Base-by-base conservation (phyloP, 1,140 invertebrate species). In the Pseudomyrmex gracilis region DNA sequence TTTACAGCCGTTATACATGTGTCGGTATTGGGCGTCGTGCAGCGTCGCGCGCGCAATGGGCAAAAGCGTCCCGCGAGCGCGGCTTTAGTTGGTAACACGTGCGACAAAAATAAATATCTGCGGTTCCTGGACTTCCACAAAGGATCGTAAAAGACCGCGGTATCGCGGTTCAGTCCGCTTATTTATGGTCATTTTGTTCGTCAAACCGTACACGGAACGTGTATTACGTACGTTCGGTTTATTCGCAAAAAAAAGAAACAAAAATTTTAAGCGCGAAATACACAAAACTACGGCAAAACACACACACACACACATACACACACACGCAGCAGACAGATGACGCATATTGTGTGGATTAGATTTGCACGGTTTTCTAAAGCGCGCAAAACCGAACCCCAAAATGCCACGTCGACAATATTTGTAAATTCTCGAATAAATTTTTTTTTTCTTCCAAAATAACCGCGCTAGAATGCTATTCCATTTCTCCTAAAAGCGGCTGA, bases 401-500 rank as follows among this genome's bases (percentile, higher is more conserved):
- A 45, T 3, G 22, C 45, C 1, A 4, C 1, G 13, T 34, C 34
- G 3, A 45, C 55, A 78, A 78, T 57, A 57, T 63, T 76, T 60
- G 4, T 43, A 67, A 67, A 57, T 67, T 70, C 15, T 13, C 13
- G 49, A 17, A 55, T 45, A 22, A 67, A 53, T 45, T 17, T 57
- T 34, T 34, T 34, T 34, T 57, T 68, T 57, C 15, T 22, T 57
- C 3, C 10, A 45, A 78, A 68, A 57, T 58, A 57, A n/a, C 10
- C n/a, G 47, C 1, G 2, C 10, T 57, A 10, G 45, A 43, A 15
- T 0, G 45, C 34, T 15, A 68, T 80, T 70, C 20, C 8, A 58
- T 80, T 78, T 58, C 8, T 47, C 45, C 22, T 13, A 58, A 22
- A 78, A 58, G 15, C 15, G 15, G 49, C 34, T 67, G 13, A 47